Evolutionary conservation across 2,888 invertebrate species (phyloP), one percentile per base, ranked within the genome.

Genomic region (Patella pellucida): DNA sequence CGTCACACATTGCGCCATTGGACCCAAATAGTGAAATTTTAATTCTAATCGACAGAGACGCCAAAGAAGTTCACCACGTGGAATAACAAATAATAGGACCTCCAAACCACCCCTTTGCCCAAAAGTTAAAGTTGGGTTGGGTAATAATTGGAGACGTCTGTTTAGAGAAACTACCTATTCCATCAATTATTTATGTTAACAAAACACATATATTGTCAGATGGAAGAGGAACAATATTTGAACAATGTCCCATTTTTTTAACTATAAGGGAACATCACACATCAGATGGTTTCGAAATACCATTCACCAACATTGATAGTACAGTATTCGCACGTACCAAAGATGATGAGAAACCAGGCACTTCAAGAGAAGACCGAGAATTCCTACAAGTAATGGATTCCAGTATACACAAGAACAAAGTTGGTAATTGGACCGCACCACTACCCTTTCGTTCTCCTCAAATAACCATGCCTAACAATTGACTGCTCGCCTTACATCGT

Each of bases 111-210:
- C 80, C 79, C 0, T 80, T 62, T 73, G 79, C 77, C 1, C 79
- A 79, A 62, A 67, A 50, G 68, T 50, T 79, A 1, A 31, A 19
- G 11, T 52, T 81, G 1, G 79, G 77, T 7, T 79, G 79, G 78
- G 75, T 81, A 1, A 69, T 81, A 5, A 69, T 82, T 54, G 82
- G 80, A 14, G 72, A 82, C 23, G 75, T 76, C 4, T 82, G 79
- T 71, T 52, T 80, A 3, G 81, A 79, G 0, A 74, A 80, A 16
- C 19, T 76, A 12, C 79, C 79, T 51, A 31, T 50, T 51, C 52
- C 78, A 0, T 71, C 74, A 62, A 19, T 5, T 3, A 76, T 82
- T 0, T 71, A 27, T 71, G 70, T 70, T 1, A 77, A 75, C 15
- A 79, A 23, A 62, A 62, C 41, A 31, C 51, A 73, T 31, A 15